These are phyloP conservation scores for Coilia nasus DNA, from an alignment of 2,797 vertebrate genomes.

Conservation along the genomic window DNA sequence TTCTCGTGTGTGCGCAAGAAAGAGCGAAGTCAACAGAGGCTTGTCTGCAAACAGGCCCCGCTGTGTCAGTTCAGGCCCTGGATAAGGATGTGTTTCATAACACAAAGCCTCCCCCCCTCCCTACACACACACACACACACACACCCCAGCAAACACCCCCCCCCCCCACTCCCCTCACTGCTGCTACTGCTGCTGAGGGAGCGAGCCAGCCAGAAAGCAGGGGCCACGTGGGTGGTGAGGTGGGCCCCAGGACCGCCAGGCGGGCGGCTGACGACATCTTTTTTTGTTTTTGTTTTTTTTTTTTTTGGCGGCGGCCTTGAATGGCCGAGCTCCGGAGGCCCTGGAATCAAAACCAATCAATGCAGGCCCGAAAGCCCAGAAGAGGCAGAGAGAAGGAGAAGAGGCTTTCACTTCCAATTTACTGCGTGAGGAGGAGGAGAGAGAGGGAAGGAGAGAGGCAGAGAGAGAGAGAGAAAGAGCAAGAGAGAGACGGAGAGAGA, in stretches of 20 bases:
- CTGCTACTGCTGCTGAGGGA: background rate
- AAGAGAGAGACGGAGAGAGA: conserved; percentile 19
- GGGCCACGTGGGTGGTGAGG: background rate
- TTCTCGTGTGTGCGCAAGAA: background rate
- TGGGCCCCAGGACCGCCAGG: background rate
- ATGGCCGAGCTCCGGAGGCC: conserved; percentile 29
- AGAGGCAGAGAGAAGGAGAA: conserved; percentile 34
- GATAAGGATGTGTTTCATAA: conserved; percentile 12
- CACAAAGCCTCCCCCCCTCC: background rate
- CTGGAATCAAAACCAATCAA: conserved; percentile 56
- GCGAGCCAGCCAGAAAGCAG: background rate
- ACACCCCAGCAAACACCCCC: background rate
- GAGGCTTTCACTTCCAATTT: conserved; percentile 48
- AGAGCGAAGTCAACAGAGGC: background rate
- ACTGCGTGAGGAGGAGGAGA: conserved; percentile 31
- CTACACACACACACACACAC: background rate
- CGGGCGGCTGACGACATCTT: background rate
- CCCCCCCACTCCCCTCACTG: background rate
- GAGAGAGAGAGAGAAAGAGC: conserved; percentile 8
- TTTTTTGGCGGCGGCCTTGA: background rate
- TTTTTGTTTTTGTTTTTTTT: conserved; percentile 1
- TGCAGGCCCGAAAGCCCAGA: conserved; percentile 40
- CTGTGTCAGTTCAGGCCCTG: background rate
- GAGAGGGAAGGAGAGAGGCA: background rate
- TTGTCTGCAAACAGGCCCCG: background rate